Evolutionary conservation across 2,888 invertebrate genomes (phyloP), one percentile per base, ranked within the genome.

Genomic region (Maniola hyperantus): DNA sequence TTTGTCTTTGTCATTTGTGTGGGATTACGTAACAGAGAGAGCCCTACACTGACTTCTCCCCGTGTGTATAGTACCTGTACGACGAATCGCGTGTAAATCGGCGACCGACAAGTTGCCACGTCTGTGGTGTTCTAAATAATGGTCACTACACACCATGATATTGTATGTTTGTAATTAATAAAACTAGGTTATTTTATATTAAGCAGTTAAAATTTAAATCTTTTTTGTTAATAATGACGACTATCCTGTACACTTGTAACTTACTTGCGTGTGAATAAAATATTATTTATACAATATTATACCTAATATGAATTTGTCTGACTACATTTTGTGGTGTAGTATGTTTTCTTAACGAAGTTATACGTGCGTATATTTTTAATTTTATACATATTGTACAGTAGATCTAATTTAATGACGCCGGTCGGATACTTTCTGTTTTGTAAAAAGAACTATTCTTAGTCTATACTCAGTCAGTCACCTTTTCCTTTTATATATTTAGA

Each of bases 131-230:
- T 39, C 5, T 10, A 20, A 18, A 48, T 13, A 39, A 39, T 50
- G 36, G 36, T 61, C 59, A 48, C 36, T 61, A 61, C 36, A 39
- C 20, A 51, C 50, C 39, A 55, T 64, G 18, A 59, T 42, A 58
- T 44, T 67, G 64, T 67, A 67, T 64, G 67, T 64, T 67, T 70
- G 67, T 70, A 67, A 70, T 70, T 70, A 67, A 65, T 65, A 63
- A 67, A 59, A 67, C 60, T 67, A 70, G 63, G 61, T 70, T 69
- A 65, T 57, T 61, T 51, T 61, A n/a, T 51, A 60, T 61, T 70
- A 67, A 70, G 70, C 67, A 58, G 63, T 67, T 70, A 59, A 65
- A 64, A 42, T 53, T 61, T 54, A 57, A 48, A 42, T 54, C 36
- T 65, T 57, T 69, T 69, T 67, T 65, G 70, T 70, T 64, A 65